Evolutionary conservation across 1,140 invertebrate species (phyloP), one percentile per base, ranked within the genome.

Genomic region (Neuroterus valhalla): DNA sequence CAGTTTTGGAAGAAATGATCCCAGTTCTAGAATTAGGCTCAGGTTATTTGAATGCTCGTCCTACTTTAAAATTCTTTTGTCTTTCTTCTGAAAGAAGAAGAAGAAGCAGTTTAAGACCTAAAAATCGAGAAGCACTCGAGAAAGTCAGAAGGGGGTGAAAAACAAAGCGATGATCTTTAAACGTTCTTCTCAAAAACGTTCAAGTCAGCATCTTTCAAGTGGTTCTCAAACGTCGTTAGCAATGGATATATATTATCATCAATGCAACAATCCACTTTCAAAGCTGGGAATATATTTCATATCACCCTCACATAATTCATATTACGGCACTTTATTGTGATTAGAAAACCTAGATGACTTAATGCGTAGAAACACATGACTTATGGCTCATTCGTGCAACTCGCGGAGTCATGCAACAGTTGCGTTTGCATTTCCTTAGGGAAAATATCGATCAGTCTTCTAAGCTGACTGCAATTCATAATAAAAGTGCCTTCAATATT

Each of bases 281-380:
- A 48, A 48, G 46, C 5, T n/a, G 17, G 15, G 46, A 48, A 48
- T 48, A 48, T 48, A 48, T 48, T 62, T 26, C 12, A 23, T 31
- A 62, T 62, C 23, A 10, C 46, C 8, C 46, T 48, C 46, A n/a
- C 17, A n/a, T 48, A 17, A 19, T n/a, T 48, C 46, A 48, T 48
- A n/a, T 48, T 48, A 48, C 46, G 17, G 11, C 23, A 31, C 52
- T 26, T n/a, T 21, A n/a, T 62, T 62, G 12, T 31, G 55, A 62
- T 62, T 62, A 62, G 23, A 31, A 62, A 62, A 62, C 55, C 14
- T 26, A 38, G 26, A 62, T 62, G 50, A 55, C 23, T 55, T 55
- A 55, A 55, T 55, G 50, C 19, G 17, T 48, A 17, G 15, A 48
- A 17, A 12, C 17, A 19, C 10, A 21, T 38, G 31, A 38, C 31